Evolutionary conservation across 2,797 vertebrate genomes (phyloP), one percentile per base, ranked within the genome.

Genomic region (Acrocephalus scirpaceus): DNA sequence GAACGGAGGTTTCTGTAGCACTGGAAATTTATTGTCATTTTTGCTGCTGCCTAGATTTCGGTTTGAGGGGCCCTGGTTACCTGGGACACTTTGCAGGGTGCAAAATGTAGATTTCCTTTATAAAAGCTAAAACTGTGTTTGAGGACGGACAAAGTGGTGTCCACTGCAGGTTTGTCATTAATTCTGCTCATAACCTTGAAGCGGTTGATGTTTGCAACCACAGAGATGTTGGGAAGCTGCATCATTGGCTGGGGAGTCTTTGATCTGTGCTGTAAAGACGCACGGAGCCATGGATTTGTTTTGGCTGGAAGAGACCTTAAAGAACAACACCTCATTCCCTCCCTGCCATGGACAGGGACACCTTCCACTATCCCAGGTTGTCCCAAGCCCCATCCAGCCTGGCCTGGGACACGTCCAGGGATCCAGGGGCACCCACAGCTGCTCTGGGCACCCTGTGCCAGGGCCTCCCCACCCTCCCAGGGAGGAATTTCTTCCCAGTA

Each of bases 291-390:
- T 1, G 20, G 72, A 5, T 38, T 70, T 9, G 11, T 44, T 61
- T 48, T 21, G 64, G 50, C 26, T 44, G 42, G 13, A 11, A 30
- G 29, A 29, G 16, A 34, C 30, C 16, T 45, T 30, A 22, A 19
- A 50, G 57, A 14, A 17, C 15, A 14, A 17, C 15, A 25, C 44
- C 32, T 48, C 29, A 19, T 40, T 54, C 5, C 61, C 40, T 5
- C 9, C 54, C 22, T 81, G 38, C 45, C 16, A 2, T 18, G 34
- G 38, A 7, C 50, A 47, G 45, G 9, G 16, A 11, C 62, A 44
- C 48, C 34, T 69, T 0, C 27, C 57, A 8, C 36, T 2, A 0
- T 3, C 13, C 71, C 78, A 62, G 36, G 16, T 0, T 9, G 50
- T 16, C 10, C 71, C 34, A 14, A 30, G 5, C 48, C 32, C 34